phyloP scores from a whole-genome alignment of 2,888 invertebrate species.

The Melinaea menophilus region DNA sequence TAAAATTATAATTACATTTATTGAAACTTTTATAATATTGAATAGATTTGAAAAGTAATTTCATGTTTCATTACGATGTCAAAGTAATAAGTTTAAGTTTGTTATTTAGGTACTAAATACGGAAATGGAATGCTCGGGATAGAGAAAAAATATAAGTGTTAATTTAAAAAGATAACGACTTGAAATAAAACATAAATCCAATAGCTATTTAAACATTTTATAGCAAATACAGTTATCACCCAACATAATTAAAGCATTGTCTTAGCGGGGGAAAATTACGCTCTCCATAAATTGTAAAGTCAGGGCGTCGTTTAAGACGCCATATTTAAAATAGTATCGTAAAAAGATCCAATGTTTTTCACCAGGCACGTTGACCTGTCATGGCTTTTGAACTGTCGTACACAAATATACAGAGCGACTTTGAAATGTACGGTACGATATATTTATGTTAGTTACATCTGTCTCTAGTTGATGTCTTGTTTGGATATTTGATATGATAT shows the following conservation, averaged over 20 bases:
- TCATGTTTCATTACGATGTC: background rate
- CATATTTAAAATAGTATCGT: slow-evolving; percentile 73
- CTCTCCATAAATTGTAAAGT: slow-evolving; percentile 63
- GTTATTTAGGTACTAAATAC: too few relatives aligned
- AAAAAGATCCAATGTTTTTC: slow-evolving; percentile 57
- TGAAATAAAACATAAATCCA: slow-evolving; percentile 16
- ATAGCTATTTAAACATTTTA: slow-evolving; percentile 51
- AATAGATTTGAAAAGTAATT: background rate
- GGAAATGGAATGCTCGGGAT: too few relatives aligned
- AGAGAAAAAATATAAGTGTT: background rate
- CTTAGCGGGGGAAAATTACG: slow-evolving; percentile 65
- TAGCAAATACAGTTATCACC: slow-evolving; percentile 64
- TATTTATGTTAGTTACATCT: background rate
- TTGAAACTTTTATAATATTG: too few relatives aligned
- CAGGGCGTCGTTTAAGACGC: slow-evolving; percentile 56
- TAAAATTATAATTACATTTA: too few relatives aligned
- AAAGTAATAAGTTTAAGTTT: too few relatives aligned
- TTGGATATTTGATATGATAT: background rate
- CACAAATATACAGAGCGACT: slow-evolving; percentile 1
- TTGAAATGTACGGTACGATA: background rate
- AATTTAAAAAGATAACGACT: slow-evolving; percentile 10
- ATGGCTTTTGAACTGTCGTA: slow-evolving; percentile 18
- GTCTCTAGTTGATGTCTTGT: background rate
- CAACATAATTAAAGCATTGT: slow-evolving; percentile 74
- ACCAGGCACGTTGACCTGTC: slow-evolving; percentile 43